These are phyloP conservation scores for Clusia tigrina DNA, from an alignment of 2,888 invertebrate species.

Conservation along the genomic window DNA sequence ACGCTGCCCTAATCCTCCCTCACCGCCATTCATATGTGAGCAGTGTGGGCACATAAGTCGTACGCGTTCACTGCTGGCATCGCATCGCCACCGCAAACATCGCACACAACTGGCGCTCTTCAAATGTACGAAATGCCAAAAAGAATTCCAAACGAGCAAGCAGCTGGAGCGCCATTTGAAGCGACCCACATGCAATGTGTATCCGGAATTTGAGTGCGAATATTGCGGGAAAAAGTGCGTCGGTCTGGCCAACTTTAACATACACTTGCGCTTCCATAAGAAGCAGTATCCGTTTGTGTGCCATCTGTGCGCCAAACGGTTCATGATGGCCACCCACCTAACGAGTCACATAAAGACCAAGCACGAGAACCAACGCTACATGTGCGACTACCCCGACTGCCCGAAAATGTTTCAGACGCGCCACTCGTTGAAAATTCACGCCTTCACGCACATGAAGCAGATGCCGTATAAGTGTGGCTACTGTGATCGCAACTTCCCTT, in stretches of 20 bases:
- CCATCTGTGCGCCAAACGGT: constrained; percentile 35
- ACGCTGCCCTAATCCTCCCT: constrained; percentile 1
- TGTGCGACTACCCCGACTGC: constrained; percentile 35
- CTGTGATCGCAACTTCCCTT: constrained; percentile 33
- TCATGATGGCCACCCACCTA: constrained; percentile 39
- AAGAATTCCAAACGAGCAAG: constrained; percentile 29
- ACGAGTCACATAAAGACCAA: constrained; percentile 37
- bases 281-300: constrained; percentile 41
- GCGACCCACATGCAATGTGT: constrained; percentile 33
- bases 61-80: constrained; percentile 31
- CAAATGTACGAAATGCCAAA: constrained; percentile 34
- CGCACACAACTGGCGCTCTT: constrained; percentile 25
- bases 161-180: constrained; percentile 30
- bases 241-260: constrained; percentile 38
- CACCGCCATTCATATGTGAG: constrained; percentile 37
- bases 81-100: constrained; percentile 42
- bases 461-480: constrained; percentile 39
- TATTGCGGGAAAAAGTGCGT: constrained; percentile 36
- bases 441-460: constrained; percentile 35
- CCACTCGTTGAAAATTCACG: constrained; percentile 37
- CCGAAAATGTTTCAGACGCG: constrained; percentile 38
- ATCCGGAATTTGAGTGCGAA: constrained; percentile 39
- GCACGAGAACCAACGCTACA: constrained; percentile 39
- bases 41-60: constrained; percentile 32
- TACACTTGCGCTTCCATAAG: constrained; percentile 40